phyloP scores from a whole-genome alignment of 2,888 invertebrate species.

The Drosophila anomalata region DNA sequence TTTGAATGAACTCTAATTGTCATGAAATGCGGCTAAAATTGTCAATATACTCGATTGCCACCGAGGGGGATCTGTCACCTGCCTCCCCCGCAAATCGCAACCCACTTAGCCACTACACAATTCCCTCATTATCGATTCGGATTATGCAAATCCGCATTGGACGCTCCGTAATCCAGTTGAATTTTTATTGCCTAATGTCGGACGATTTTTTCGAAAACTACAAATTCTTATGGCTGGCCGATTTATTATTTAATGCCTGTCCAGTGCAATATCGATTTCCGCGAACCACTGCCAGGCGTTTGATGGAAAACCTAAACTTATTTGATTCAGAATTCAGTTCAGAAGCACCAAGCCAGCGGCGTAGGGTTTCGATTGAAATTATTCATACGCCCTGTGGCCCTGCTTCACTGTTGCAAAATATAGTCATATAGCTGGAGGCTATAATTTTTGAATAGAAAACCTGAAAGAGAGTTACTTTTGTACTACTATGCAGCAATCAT shows the following conservation, averaged over 20 bases:
- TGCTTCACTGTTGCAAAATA: background rate
- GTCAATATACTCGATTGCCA: conserved; percentile 32
- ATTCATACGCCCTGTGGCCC: background rate
- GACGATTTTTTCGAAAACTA: background rate
- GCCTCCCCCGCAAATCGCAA: background rate
- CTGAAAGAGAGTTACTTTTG: too few species aligned
- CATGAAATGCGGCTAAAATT: conserved; percentile 45
- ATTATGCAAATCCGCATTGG: conserved; percentile 36
- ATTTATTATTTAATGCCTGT: background rate
- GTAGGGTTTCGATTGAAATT: background rate
- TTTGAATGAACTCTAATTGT: conserved; percentile 51
- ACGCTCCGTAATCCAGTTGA: conserved; percentile 25
- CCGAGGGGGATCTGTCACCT: background rate
- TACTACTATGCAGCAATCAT: too few species aligned
- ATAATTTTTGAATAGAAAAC: too few species aligned
- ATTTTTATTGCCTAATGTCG: conserved; percentile 8
- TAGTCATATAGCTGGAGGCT: too few species aligned
- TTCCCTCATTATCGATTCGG: conserved; percentile 38
- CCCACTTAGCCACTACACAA: conserved; percentile 14
- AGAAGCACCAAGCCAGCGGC: too few species aligned
- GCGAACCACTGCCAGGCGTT: too few species aligned
- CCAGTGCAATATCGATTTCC: background rate
- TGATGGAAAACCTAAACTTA: too few species aligned
- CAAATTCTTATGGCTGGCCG: background rate
- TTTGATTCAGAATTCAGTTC: too few species aligned